phyloP scores from a whole-genome alignment of 37 sponge, comb jelly and placozoan genomes.

The Hexactinellida sp. region DNA sequence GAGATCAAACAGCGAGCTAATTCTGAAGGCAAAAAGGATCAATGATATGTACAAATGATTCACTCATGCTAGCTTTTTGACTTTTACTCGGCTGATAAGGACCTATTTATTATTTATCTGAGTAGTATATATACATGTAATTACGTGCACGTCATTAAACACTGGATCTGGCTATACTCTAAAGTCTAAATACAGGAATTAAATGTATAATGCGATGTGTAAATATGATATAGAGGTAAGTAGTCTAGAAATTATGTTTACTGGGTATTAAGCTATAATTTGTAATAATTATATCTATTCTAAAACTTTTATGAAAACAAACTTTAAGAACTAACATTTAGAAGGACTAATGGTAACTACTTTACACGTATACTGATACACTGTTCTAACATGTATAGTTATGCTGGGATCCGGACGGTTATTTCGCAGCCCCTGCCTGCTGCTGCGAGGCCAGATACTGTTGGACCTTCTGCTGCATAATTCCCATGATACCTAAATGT shows the following conservation, averaged over 20 bases:
- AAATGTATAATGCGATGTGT: no score
- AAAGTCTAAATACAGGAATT: not conserved
- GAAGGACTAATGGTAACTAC: no score
- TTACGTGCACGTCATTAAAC: not conserved
- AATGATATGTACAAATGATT: not conserved
- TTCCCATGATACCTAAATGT: not conserved
- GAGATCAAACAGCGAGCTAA: not conserved
- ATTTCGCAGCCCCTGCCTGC: not conserved
- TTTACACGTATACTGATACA: no score
- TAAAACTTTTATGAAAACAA: no score
- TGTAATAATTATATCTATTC: no score
- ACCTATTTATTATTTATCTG: not conserved
- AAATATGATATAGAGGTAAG: no score
- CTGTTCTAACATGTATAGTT: no score
- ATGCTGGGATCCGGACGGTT: no score
- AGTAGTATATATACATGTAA: not conserved
- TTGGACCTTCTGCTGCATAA: constrained; percentile 8
- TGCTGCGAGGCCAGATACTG: not conserved
- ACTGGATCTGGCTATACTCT: not conserved
- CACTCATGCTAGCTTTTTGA: not conserved
- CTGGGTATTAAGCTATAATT: no score
- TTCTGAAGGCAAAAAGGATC: not conserved
- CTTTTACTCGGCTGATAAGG: not conserved
- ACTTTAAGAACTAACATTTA: no score
- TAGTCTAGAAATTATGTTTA: no score